phyloP scores from a whole-genome alignment of 2,113 vertebrate species.

The Stigmatopora argus region DNA sequence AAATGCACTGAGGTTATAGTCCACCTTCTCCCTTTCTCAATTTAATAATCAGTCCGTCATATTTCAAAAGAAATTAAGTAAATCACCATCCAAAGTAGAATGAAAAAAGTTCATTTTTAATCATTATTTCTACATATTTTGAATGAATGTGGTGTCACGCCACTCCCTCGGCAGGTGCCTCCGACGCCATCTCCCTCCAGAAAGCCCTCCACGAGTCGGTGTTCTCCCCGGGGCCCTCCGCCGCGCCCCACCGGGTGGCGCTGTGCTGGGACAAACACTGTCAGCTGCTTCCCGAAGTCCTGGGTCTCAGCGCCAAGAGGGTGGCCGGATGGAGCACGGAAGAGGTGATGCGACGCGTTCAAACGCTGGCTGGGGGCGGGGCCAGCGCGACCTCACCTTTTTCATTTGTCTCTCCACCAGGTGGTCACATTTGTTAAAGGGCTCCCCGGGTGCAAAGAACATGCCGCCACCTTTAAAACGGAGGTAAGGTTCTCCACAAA shows the following conservation, averaged over 20 bases:
- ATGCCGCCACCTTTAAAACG: conserved; percentile 81
- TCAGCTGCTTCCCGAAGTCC: conserved; percentile 83
- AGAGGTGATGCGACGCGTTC: conserved; percentile 72
- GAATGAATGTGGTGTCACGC: no score
- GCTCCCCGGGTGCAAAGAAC: conserved; percentile 84
- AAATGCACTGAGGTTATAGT: no score
- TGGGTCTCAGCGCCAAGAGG: conserved; percentile 81
- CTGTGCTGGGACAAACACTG: conserved; percentile 90
- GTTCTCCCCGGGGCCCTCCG: conserved; percentile 79
- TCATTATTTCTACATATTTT: no score
- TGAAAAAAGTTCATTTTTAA: no score
- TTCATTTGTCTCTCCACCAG: conserved; percentile 49
- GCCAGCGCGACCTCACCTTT: no score
- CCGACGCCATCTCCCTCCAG: conserved; percentile 75
- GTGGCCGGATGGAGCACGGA: conserved; percentile 84
- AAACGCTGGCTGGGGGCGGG: no score
- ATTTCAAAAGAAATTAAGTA: no score
- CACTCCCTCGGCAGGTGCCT: conserved; percentile 46
- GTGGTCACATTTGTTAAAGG: conserved; percentile 81
- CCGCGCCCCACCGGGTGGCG: conserved; percentile 75
- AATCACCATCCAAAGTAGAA: no score
- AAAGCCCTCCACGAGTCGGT: conserved; percentile 86
- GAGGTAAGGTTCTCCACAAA: conserved; percentile 67
- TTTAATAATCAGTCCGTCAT: no score
- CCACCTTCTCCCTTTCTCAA: no score